phyloP scores from a whole-genome alignment of 2,888 invertebrate species.

The Drosophila borealis region DNA sequence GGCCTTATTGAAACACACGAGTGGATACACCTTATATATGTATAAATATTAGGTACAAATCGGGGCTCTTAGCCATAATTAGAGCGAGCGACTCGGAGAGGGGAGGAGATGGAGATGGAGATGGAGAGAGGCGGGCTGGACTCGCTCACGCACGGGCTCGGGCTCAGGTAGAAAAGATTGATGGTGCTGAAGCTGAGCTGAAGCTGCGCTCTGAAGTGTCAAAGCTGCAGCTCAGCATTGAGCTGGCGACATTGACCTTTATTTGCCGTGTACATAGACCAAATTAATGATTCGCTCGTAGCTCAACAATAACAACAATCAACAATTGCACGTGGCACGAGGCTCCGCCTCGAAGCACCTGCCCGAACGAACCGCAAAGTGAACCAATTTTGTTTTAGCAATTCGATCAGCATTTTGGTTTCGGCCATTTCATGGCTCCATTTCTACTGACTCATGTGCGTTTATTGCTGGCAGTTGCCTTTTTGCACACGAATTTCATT shows the following conservation, averaged over 20 bases:
- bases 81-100: conserved; percentile 23
- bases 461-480: conserved; percentile 43
- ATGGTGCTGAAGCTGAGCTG: conserved; percentile 53
- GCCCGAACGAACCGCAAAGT: conserved; percentile 37
- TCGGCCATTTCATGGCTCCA: conserved; percentile 50
- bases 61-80: conserved; percentile 35
- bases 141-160: conserved; percentile 2
- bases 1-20: conserved; percentile 64
- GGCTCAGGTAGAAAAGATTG: conserved; percentile 52
- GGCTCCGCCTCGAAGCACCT: conserved; percentile 26
- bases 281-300: conserved; percentile 40
- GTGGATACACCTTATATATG: conserved; percentile 27
- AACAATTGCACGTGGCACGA: conserved; percentile 47
- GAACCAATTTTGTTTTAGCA: conserved; percentile 62
- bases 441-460: conserved; percentile 67
- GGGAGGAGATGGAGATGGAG: not conserved
- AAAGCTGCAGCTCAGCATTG: conserved; percentile 54
- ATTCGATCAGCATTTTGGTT: conserved; percentile 12
- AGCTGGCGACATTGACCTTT: conserved; percentile 70
- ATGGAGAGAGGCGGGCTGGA: conserved; percentile 22
- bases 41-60: conserved; percentile 17
- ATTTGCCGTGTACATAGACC: conserved; percentile 47
- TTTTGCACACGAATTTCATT: conserved; percentile 45
- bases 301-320: conserved; percentile 33
- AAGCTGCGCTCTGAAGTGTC: conserved; percentile 59